Conservation (phyloP, 2,113 vertebrate genomes). For the Genyomyrus donnyi region DNA sequence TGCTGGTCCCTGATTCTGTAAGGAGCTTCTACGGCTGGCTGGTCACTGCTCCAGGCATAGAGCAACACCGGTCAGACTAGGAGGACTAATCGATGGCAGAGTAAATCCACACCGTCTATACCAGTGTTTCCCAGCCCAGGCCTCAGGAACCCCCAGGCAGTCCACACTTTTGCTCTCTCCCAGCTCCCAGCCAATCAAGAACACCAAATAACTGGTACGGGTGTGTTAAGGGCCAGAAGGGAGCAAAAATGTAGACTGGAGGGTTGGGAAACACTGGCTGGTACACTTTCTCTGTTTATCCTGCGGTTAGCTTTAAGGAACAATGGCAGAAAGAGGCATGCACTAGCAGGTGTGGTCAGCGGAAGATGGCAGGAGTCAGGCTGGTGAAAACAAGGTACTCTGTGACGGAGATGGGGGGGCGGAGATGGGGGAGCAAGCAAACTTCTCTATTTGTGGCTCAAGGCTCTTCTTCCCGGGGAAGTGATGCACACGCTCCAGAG, state of each 20-base stretch:
- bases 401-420: background rate
- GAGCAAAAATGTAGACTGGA: background rate
- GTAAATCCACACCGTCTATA: background rate
- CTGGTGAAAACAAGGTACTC: background rate
- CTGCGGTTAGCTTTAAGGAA: background rate
- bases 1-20: background rate
- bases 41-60: background rate
- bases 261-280: background rate
- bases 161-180: background rate
- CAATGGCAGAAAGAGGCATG: background rate
- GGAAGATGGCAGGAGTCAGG: background rate
- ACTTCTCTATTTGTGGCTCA: constrained; percentile 54
- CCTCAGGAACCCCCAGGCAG: background rate
- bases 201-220: background rate
- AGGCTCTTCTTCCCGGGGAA: constrained; percentile 41
- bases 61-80: background rate
- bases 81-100: background rate
- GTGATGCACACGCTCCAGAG: constrained; percentile 54
- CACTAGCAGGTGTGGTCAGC: background rate
- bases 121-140: background rate
- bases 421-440: constrained; percentile 33
- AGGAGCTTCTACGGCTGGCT: background rate
- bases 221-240: background rate
- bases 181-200: background rate
- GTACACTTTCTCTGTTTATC: background rate